Evolutionary conservation across 2,888 invertebrate species (phyloP).

Genomic region (Ariolimax columbianus): DNA sequence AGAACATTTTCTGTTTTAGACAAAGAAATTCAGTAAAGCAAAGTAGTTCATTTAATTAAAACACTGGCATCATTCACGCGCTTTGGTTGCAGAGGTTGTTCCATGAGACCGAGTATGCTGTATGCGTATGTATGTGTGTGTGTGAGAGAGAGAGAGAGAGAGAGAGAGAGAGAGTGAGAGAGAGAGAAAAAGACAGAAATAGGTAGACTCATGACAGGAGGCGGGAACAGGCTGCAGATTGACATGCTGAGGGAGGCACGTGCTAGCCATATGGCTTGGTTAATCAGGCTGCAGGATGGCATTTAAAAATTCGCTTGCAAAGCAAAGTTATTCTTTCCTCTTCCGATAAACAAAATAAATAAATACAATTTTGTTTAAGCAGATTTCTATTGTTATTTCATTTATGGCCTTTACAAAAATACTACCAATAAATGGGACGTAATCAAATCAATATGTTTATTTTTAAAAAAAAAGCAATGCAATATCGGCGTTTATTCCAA

Average conservation of each 20-base stretch:
- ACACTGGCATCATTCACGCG: background rate
- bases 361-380: no score
- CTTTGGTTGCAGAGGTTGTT: background rate
- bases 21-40: background rate
- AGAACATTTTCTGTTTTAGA: background rate
- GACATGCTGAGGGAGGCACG: background rate
- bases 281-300: background rate
- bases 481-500: no score
- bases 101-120: background rate
- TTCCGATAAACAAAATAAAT: background rate
- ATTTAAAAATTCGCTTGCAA: background rate
- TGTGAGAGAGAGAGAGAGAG: no score
- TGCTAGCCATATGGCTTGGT: background rate
- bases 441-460: background rate
- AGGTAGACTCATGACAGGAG: background rate
- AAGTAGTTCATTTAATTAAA: background rate
- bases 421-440: background rate
- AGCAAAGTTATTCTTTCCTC: background rate
- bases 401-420: no score
- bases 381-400: no score
- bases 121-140: background rate
- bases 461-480: background rate
- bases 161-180: no score
- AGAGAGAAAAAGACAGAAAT: no score
- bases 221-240: background rate